Conservation (phyloP, 2,888 invertebrate genomes). For the Apamea anceps region DNA sequence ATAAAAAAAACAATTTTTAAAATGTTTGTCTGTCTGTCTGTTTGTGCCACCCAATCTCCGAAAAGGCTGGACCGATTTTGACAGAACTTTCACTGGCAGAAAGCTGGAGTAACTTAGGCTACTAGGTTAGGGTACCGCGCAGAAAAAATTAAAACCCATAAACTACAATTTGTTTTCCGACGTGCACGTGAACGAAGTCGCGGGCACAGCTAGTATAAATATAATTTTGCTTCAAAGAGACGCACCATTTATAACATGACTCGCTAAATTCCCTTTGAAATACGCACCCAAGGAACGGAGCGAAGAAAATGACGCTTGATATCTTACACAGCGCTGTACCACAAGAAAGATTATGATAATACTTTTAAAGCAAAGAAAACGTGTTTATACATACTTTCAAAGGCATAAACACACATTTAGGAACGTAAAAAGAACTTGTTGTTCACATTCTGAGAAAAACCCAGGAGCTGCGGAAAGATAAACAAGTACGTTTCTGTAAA, state of each 20-base stretch:
- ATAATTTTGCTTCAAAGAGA: neutral
- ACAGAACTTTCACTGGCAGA: neutral
- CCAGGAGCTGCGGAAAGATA: slow-evolving; percentile 25
- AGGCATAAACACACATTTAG: slow-evolving; percentile 15
- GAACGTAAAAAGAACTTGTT: slow-evolving; percentile 18
- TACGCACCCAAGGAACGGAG: slow-evolving; percentile 10
- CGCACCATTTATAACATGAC: slow-evolving; percentile 12
- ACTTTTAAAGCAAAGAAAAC: slow-evolving; percentile 22
- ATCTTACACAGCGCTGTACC: slow-evolving; percentile 10
- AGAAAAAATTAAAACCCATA: neutral
- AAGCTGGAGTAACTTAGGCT: neutral
- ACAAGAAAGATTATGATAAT: slow-evolving; percentile 54
- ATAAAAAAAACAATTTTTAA: too few species aligned
- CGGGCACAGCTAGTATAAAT: neutral
- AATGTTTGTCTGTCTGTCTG: neutral
- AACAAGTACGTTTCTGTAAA: slow-evolving; percentile 23
- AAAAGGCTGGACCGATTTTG: neutral
- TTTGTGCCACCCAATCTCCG: neutral
- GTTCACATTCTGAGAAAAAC: slow-evolving; percentile 21
- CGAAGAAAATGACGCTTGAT: slow-evolving; percentile 33
- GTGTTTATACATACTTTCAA: slow-evolving; percentile 14
- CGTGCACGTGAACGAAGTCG: neutral
- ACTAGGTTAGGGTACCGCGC: too few species aligned
- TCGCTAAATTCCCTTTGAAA: slow-evolving; percentile 40
- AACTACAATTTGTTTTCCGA: neutral